Evolutionary conservation across 2,113 vertebrate species (phyloP).

Genomic region (Anguilla rostrata): DNA sequence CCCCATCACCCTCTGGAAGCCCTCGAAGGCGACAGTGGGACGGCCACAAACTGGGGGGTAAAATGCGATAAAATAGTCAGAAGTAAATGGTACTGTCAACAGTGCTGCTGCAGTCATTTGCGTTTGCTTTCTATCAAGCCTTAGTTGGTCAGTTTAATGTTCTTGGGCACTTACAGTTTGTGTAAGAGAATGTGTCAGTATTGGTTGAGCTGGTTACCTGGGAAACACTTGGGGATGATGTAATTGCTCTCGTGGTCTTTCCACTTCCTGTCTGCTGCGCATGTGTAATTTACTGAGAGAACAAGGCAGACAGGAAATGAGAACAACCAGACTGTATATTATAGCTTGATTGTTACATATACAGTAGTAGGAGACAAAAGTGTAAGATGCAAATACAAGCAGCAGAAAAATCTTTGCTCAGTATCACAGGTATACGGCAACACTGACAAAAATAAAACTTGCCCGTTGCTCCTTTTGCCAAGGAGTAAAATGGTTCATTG

Average conservation of each 20-base stretch:
- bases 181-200: no score
- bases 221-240: constrained; percentile 51
- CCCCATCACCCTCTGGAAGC: constrained; percentile 50
- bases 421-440: neutral
- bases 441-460: constrained; percentile 23
- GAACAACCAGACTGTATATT: neutral
- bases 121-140: no score
- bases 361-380: no score
- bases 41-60: constrained; percentile 56
- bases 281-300: constrained; percentile 52
- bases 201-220: constrained; percentile 51
- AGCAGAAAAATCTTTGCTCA: neutral
- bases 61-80: no score
- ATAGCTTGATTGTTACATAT: neutral
- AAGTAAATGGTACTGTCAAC: no score
- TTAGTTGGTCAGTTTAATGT: no score
- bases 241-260: constrained; percentile 36
- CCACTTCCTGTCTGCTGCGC: constrained; percentile 62
- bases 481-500: constrained; percentile 61
- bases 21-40: neutral
- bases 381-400: neutral
- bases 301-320: neutral
- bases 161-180: no score
- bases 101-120: no score
- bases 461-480: constrained; percentile 34